phyloP scores from a whole-genome alignment of 2,888 invertebrate species.

The Mesoligia furuncula region DNA sequence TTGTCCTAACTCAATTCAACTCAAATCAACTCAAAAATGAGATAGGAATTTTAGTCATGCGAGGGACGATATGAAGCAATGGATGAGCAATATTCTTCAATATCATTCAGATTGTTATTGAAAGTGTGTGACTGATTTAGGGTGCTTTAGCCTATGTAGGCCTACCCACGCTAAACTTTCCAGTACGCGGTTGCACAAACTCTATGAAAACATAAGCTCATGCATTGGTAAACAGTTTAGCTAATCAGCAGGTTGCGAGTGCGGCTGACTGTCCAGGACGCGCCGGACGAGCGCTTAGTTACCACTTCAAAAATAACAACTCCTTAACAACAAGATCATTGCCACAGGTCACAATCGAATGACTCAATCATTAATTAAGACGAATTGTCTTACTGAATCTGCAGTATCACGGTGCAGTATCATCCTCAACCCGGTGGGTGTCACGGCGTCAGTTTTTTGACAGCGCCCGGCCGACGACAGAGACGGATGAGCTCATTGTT shows the following conservation, averaged over 20 bases:
- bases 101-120: not conserved
- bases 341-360: not conserved
- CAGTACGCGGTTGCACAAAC: not conserved
- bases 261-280: not conserved
- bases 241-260: not conserved
- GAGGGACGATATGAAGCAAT: not conserved
- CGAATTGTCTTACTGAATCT: conserved; percentile 56
- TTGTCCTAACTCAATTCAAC: too few species aligned
- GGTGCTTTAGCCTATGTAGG: not conserved
- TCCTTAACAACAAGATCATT: conserved; percentile 31
- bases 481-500: conserved; percentile 76
- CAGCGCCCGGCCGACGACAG: conserved; percentile 59
- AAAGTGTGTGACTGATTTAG: not conserved
- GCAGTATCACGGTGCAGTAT: conserved; percentile 48
- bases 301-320: not conserved
- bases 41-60: too few species aligned
- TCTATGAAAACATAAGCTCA: not conserved
- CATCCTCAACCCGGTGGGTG: conserved; percentile 45
- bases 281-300: not conserved
- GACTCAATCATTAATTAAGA: conserved; percentile 42
- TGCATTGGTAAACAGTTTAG: too few species aligned
- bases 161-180: fast-evolving
- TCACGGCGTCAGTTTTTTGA: conserved; percentile 57
- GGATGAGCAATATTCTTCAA: not conserved
- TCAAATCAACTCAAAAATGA: too few species aligned